Conservation (phyloP, 1,140 invertebrate genomes). For the Pseudomyrmex sp. region DNA sequence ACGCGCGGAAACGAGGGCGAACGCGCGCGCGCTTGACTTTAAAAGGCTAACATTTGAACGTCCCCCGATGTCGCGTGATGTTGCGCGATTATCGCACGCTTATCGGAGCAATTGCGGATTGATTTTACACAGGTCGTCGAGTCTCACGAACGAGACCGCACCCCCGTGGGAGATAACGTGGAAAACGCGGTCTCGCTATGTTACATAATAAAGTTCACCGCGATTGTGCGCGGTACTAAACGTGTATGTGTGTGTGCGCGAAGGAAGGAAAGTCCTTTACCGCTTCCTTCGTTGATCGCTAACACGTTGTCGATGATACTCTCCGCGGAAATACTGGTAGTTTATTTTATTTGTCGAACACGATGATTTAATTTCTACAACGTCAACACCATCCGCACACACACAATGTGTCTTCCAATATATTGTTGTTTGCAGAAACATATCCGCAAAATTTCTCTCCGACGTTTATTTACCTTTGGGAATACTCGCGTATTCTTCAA, state of each 20-base stretch:
- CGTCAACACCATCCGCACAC: neutral
- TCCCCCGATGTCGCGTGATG: neutral
- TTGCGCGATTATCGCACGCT: conserved; percentile 2
- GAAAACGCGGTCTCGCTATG: neutral
- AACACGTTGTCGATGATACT: conserved; percentile 4
- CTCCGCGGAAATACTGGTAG: neutral
- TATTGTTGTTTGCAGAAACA: neutral
- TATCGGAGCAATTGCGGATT: conserved; percentile 25
- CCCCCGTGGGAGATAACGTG: conserved; percentile 7
- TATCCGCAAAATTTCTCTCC: neutral
- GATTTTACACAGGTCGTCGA: conserved; percentile 24
- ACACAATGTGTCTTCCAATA: neutral
- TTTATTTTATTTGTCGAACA: conserved; percentile 1
- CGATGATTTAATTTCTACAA: neutral
- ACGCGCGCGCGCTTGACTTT: neutral
- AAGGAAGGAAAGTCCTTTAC: neutral
- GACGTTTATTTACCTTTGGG: neutral
- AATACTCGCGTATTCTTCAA: neutral
- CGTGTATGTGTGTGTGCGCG: neutral
- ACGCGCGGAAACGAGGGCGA: neutral
- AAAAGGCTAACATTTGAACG: neutral
- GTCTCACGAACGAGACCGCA: conserved; percentile 2
- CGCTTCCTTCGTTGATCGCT: neutral
- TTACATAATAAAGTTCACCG: conserved; percentile 27
- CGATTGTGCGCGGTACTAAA: neutral